phyloP scores from a whole-genome alignment of 2,888 invertebrate genomes.

The Mythimna ferrago region DNA sequence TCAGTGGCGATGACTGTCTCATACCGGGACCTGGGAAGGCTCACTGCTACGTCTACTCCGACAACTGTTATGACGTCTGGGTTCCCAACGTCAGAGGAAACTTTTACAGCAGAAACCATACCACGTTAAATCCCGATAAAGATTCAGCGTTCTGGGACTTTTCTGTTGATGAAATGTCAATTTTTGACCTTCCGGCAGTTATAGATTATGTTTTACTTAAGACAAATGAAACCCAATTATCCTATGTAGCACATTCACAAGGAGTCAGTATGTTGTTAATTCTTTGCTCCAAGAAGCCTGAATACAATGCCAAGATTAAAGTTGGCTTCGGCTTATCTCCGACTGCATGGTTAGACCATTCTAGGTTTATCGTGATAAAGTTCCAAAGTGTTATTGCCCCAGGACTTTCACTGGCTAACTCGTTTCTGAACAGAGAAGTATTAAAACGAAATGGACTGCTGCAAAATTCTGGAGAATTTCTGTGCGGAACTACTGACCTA shows the following conservation, averaged over 20 bases:
- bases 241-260: conserved; percentile 69
- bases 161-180: conserved; percentile 67
- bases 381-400: conserved; percentile 51
- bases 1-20: conserved; percentile 93
- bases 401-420: conserved; percentile 20
- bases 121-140: conserved; percentile 61
- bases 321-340: conserved; percentile 68
- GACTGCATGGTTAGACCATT: conserved; percentile 63
- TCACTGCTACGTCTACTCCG: conserved; percentile 90
- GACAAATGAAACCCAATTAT: conserved; percentile 61
- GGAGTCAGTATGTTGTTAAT: conserved; percentile 62
- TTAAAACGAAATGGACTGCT: conserved; percentile 52
- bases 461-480: conserved; percentile 46
- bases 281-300: conserved; percentile 66
- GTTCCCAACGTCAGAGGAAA: conserved; percentile 94
- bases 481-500: conserved; percentile 62
- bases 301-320: conserved; percentile 70
- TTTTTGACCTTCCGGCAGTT: conserved; percentile 66
- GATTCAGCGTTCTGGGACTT: conserved; percentile 68
- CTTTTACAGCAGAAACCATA: conserved; percentile 89
- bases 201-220: conserved; percentile 68
- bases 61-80: conserved; percentile 93
- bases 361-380: conserved; percentile 60
- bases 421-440: conserved; percentile 55
- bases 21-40: conserved; percentile 90